Base-by-base conservation (phyloP, 2,888 invertebrate genomes). In the Dolomedes plantarius region DNA sequence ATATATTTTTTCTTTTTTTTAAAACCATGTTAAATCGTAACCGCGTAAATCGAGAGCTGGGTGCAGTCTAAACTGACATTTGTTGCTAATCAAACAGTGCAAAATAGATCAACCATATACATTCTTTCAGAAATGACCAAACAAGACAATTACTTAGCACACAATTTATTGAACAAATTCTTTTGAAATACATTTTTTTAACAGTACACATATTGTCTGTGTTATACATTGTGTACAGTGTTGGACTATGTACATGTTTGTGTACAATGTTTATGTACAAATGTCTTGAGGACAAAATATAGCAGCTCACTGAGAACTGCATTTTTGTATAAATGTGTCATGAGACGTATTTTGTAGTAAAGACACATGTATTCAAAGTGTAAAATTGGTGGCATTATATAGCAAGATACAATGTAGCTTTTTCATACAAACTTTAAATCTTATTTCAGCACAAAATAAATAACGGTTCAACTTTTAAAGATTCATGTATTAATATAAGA, bases 181-280 rank as follows among this genome's bases (percentile, higher is more conserved):
- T 83, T 78, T 77, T 50, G 68, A 85, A 74, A 67, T 78, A 78
- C 73, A 78, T 39, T 74, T 68, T n/a, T n/a, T 73, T 69, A 79
- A 83, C 83, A 86, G 68, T 68, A 77, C 68, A 85, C 67, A 72
- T 64, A 56, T 64, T 72, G 73, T 86, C 65, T 79, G 85, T 86
- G 80, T 86, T 72, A 86, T 80, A 80, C 77, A 80, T 75, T 79
- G 86, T 86, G 80, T 86, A 86, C 86, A 86, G 86, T 86, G 86
- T 86, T 36, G 65, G 67, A 76, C 86, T 86, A 86, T 86, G 86
- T 86, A 86, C 86, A 86, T 86, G 80, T 80, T 78, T 80, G 80
- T 86, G 86, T 86, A 80, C 80, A 80, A 79, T 86, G 80, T 86
- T 76, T 86, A 86, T 86, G 86, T 86, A 86, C 86, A 86, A 76